Percentiles rank a stretch among this genome's conserved stretches.
Evolutionary conservation across 2,888 invertebrate genomes (phyloP).

Genomic region (Byasa hedistus): DNA sequence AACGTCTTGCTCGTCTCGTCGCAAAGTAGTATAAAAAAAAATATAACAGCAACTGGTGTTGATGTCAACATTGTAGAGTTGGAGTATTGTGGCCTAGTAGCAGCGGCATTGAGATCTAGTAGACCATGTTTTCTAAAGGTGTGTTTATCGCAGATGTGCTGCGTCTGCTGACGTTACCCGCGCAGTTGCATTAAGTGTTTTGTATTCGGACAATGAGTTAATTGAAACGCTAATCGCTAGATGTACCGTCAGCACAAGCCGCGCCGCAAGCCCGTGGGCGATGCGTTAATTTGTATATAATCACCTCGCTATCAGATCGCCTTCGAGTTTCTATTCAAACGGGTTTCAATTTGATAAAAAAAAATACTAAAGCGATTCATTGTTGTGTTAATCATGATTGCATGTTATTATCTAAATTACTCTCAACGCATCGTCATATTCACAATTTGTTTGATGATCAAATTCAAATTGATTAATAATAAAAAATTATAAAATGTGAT

Average conservation of each 20-base stretch:
- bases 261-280: slow-evolving; percentile 13
- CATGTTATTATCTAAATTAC: not conserved
- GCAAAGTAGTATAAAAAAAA: too few species aligned
- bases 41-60: too few species aligned
- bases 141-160: too few species aligned
- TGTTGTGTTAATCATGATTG: slow-evolving; percentile 3
- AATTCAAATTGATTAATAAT: too few species aligned
- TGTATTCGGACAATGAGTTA: slow-evolving; percentile 49
- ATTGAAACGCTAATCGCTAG: slow-evolving; percentile 57
- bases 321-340: not conserved
- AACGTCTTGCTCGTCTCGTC: too few species aligned
- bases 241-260: slow-evolving; percentile 36
- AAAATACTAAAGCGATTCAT: slow-evolving; percentile 4
- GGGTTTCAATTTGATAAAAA: slow-evolving; percentile 4
- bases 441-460: too few species aligned
- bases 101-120: too few species aligned
- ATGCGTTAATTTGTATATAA: slow-evolving; percentile 26
- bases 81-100: too few species aligned
- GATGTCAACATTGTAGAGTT: too few species aligned
- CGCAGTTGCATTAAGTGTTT: slow-evolving; percentile 34
- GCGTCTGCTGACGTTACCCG: slow-evolving; percentile 33
- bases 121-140: too few species aligned
- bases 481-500: too few species aligned
- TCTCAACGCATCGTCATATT: not conserved
- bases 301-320: slow-evolving; percentile 19